Conservation (phyloP, 2,797 vertebrate species). For the Fratercula arctica region DNA sequence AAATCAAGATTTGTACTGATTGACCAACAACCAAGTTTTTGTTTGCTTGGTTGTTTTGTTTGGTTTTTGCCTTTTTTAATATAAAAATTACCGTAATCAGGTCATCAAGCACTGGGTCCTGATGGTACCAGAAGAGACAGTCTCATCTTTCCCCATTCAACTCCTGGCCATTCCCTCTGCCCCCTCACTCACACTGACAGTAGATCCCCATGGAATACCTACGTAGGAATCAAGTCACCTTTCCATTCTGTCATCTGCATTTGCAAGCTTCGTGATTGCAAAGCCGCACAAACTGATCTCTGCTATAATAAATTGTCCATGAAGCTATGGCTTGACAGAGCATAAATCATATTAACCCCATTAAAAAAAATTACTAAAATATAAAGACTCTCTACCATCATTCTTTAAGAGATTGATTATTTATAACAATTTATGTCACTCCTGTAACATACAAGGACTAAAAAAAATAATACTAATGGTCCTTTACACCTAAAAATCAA, state of each 20-base stretch:
- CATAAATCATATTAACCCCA: background rate
- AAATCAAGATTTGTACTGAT: background rate
- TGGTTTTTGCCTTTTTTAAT: background rate
- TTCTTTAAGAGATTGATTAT: background rate
- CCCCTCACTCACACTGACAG: background rate
- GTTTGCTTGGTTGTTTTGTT: background rate
- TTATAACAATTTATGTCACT: background rate
- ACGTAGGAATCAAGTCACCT: background rate
- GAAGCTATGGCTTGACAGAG: background rate
- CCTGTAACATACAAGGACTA: background rate
- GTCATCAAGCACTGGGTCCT: background rate
- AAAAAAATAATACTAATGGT: background rate
- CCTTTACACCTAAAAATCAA: background rate
- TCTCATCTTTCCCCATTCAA: background rate
- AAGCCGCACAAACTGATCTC: background rate
- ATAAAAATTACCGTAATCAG: background rate
- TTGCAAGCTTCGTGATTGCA: background rate
- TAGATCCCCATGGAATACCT: background rate
- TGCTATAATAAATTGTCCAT: background rate
- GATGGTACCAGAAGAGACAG: background rate
- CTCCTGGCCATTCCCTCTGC: background rate
- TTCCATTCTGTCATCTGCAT: background rate
- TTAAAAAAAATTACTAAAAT: background rate
- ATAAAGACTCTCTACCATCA: background rate
- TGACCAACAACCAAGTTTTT: background rate